Evolutionary conservation across 2,113 vertebrate species (phyloP).

Genomic region (Solenodon paradoxus): DNA sequence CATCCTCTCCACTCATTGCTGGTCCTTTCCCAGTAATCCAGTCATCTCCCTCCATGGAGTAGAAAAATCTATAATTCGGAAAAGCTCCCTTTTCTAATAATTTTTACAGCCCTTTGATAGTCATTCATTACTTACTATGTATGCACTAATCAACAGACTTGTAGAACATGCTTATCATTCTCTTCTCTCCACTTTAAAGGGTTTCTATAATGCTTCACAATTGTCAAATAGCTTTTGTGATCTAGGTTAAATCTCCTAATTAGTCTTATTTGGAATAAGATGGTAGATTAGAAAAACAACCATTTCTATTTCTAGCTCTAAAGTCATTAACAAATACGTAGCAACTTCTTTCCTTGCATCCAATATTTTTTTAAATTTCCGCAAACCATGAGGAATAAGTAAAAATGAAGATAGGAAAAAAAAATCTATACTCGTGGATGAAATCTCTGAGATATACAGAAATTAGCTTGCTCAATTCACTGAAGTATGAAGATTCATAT

Average conservation of each 20-base stretch:
- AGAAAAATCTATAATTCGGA: conserved; percentile 10
- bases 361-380: conserved; percentile 12
- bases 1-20: not conserved
- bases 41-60: not conserved
- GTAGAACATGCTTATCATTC: not conserved
- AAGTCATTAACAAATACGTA: not conserved
- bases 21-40: not conserved
- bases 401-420: not conserved
- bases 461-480: not conserved
- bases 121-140: not conserved
- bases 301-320: not conserved
- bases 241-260: not conserved
- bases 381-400: not conserved
- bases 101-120: not conserved
- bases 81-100: not conserved
- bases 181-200: not conserved
- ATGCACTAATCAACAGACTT: not conserved
- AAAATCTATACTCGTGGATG: not conserved
- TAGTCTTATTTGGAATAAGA: conserved; percentile 16
- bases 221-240: conserved; percentile 14
- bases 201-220: conserved; percentile 26
- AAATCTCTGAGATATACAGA: not conserved
- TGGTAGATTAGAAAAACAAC: conserved; percentile 16
- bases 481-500: not conserved
- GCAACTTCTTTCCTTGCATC: not conserved